These are phyloP conservation scores for Apamea crenata DNA, from an alignment of 2,888 invertebrate species.

Conservation along the genomic window DNA sequence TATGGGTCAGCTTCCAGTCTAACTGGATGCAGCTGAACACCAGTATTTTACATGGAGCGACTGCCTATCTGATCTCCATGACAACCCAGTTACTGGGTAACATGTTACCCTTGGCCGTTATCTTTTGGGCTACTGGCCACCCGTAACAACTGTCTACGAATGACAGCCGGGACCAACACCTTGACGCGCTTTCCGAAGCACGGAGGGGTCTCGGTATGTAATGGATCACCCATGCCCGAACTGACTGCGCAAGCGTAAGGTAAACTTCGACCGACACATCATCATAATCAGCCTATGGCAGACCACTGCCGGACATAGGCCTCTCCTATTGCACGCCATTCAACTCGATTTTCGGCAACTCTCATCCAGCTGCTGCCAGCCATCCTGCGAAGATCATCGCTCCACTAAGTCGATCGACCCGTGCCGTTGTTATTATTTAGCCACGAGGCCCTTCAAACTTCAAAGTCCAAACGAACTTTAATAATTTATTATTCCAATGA, in stretches of 20 bases:
- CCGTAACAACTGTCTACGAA: background rate
- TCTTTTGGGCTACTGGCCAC: background rate
- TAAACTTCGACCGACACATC: too few species aligned
- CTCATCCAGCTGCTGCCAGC: too few species aligned
- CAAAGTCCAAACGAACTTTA: constrained; percentile 31
- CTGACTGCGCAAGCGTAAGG: too few species aligned
- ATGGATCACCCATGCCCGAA: background rate
- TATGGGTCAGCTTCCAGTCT: too few species aligned
- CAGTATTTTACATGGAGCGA: too few species aligned
- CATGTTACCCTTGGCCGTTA: background rate
- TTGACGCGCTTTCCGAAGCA: background rate
- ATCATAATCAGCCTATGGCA: too few species aligned
- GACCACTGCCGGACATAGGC: too few species aligned
- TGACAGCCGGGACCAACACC: background rate
- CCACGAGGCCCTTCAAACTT: background rate
- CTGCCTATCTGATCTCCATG: background rate
- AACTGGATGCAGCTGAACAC: too few species aligned
- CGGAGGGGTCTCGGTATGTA: background rate
- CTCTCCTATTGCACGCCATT: too few species aligned
- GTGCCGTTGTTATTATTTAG: background rate
- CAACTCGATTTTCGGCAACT: too few species aligned
- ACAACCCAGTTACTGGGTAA: background rate
- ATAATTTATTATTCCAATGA: constrained; percentile 31
- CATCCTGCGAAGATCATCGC: too few species aligned
- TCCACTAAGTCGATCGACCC: too few species aligned